phyloP scores from a whole-genome alignment of 2,888 invertebrate species.

The Altica lythri region DNA sequence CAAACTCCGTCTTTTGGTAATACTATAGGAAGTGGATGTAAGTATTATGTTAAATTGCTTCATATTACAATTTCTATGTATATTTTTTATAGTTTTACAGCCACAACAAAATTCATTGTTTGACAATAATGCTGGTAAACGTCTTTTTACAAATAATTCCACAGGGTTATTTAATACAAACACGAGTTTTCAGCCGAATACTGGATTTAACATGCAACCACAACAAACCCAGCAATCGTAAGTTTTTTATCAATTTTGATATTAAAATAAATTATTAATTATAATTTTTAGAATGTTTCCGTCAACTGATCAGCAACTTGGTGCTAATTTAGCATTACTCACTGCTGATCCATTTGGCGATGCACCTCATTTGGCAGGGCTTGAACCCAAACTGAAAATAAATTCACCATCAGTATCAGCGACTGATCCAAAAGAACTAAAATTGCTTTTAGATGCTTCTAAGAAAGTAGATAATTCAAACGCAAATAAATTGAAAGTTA shows the following conservation, averaged over 20 bases:
- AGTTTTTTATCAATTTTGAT: conserved; percentile 26
- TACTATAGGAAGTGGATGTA: conserved; percentile 34
- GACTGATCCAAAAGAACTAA: conserved; percentile 52
- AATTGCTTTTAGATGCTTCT: conserved; percentile 47
- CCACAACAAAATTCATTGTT: conserved; percentile 53
- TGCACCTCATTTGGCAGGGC: conserved; percentile 47
- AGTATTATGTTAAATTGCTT: conserved; percentile 1
- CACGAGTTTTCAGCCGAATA: conserved; percentile 34
- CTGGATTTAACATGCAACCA: conserved; percentile 55
- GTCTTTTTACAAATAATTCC: conserved; percentile 60
- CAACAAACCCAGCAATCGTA: conserved; percentile 45
- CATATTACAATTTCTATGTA: not conserved
- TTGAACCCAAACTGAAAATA: conserved; percentile 44
- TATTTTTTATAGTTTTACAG: conserved; percentile 25
- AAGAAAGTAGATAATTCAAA: conserved; percentile 44
- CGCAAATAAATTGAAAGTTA: conserved; percentile 43
- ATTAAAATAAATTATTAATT: conserved; percentile 4
- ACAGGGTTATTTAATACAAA: conserved; percentile 36
- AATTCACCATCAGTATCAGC: conserved; percentile 38
- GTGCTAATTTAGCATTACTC: conserved; percentile 40
- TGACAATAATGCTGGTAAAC: conserved; percentile 57
- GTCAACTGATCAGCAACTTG: conserved; percentile 36
- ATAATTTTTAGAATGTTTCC: conserved; percentile 41
- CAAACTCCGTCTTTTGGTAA: conserved; percentile 38
- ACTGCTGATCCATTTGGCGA: conserved; percentile 49